Evolutionary conservation across 2,888 invertebrate genomes (phyloP).

Genomic region (Phymatocera aterrima): DNA sequence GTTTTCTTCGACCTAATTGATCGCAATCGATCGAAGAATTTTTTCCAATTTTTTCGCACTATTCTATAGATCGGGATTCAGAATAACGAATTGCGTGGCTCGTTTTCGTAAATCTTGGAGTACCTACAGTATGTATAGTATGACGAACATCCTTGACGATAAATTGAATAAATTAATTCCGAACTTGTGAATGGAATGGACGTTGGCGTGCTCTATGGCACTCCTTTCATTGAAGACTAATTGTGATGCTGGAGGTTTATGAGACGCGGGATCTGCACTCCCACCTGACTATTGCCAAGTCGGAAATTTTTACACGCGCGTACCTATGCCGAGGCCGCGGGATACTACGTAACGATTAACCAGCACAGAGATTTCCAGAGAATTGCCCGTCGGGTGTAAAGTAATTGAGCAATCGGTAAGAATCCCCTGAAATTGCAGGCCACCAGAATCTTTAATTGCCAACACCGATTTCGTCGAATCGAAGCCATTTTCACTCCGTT

Average conservation of each 20-base stretch:
- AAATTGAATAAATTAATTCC: background rate
- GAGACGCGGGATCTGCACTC: conserved; percentile 58
- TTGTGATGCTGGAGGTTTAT: conserved; percentile 62
- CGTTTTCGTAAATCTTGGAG: background rate
- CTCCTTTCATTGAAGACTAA: conserved; percentile 68
- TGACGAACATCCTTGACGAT: background rate
- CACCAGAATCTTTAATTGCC: no score
- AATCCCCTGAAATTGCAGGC: no score
- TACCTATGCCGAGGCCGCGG: background rate
- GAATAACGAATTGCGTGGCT: no score
- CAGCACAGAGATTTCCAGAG: background rate
- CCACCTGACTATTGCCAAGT: conserved; percentile 56
- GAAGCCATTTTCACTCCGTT: background rate
- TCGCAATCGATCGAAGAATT: no score
- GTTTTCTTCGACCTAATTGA: no score
- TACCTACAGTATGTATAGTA: no score
- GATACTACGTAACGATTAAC: background rate
- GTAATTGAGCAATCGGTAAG: no score
- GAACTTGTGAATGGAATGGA: conserved; percentile 63
- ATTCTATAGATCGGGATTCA: no score
- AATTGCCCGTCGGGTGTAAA: background rate
- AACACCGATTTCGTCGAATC: background rate
- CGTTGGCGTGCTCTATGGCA: conserved; percentile 51
- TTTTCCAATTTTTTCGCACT: no score
- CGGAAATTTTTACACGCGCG: conserved; percentile 60